Conservation (phyloP, 2,113 vertebrate species). For the Motacilla alba region DNA sequence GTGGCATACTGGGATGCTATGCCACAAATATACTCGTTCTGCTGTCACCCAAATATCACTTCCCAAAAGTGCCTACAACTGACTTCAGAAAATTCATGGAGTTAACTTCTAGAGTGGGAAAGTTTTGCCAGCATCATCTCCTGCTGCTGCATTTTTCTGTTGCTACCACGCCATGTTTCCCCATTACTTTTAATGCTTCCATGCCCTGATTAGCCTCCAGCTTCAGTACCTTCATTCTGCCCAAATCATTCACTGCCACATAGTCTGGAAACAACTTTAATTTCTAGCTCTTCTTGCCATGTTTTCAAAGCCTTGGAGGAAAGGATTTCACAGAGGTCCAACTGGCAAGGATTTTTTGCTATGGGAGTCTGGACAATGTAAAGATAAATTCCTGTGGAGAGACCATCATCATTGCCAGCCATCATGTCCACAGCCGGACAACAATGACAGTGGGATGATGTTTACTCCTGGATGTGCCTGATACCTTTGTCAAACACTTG, state of each 20-base stretch:
- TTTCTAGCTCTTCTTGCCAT: not conserved
- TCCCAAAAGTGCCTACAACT: not conserved
- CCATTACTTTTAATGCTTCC: rapidly evolving
- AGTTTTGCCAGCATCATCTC: not conserved
- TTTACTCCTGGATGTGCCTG: not conserved
- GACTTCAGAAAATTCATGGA: not conserved
- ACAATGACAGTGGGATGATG: not conserved
- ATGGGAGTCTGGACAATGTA: not conserved
- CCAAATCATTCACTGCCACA: not conserved
- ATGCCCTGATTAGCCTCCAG: not conserved
- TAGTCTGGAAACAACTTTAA: not conserved
- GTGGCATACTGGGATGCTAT: not conserved
- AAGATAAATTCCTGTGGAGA: not conserved
- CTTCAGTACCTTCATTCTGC: not conserved
- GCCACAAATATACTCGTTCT: constrained; percentile 14
- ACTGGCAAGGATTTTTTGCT: not conserved
- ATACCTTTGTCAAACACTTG: not conserved
- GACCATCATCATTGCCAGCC: not conserved
- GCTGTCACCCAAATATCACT: constrained; percentile 48
- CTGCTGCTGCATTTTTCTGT: not conserved
- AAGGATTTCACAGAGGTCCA: not conserved
- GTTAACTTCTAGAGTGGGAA: not conserved
- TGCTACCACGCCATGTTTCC: rapidly evolving
- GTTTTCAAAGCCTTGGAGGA: rapidly evolving
- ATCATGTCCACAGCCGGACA: not conserved